Conservation (phyloP, 2,113 vertebrate species). For the Aepyceros melampus region DNA sequence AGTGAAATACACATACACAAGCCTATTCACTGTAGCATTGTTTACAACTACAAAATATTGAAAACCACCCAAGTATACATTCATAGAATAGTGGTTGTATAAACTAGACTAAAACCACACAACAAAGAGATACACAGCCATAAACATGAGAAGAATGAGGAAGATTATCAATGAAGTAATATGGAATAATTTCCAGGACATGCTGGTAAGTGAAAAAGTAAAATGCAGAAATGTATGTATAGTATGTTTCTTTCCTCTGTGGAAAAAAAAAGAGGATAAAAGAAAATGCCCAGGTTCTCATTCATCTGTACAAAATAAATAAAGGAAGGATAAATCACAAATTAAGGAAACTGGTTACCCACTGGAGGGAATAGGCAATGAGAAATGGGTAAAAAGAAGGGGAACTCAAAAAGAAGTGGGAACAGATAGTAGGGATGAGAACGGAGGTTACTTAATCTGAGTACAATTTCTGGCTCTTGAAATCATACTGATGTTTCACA, state of each 20-base stretch:
- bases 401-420: background rate
- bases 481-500: background rate
- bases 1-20: background rate
- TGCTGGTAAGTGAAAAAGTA: background rate
- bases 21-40: background rate
- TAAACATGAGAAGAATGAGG: background rate
- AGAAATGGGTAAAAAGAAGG: background rate
- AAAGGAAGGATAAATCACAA: background rate
- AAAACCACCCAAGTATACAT: background rate
- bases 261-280: background rate
- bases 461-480: background rate
- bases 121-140: background rate
- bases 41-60: background rate
- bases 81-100: background rate
- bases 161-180: background rate
- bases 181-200: background rate
- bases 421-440: no score
- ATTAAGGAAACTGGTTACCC: background rate
- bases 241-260: background rate
- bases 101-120: background rate
- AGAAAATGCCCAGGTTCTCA: background rate
- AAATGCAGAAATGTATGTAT: background rate
- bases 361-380: background rate
- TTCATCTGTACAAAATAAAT: background rate
- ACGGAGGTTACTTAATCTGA: background rate